Conservation (phyloP, 2,797 vertebrate genomes). For the Macropodus opercularis region DNA sequence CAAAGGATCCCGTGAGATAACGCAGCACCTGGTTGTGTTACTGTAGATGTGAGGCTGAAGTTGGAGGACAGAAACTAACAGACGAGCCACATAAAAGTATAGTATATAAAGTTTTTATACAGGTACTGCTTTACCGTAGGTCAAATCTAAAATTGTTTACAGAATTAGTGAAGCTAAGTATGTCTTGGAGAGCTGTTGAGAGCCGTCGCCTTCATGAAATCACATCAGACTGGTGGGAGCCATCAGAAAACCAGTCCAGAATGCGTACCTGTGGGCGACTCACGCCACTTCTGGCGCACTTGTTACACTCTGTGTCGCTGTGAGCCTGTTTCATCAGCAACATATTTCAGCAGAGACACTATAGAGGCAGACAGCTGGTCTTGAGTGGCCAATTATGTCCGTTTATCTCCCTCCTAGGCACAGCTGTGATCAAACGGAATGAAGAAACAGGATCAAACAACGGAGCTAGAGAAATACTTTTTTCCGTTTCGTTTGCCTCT, state of each 20-base stretch:
- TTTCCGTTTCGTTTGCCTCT: constrained; percentile 67
- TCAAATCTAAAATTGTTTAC: neutral
- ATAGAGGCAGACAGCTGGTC: constrained; percentile 77
- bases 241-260: constrained; percentile 16
- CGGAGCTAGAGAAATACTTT: constrained; percentile 63
- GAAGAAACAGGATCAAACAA: constrained; percentile 78
- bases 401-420: constrained; percentile 80
- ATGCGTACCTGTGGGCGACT: constrained; percentile 47
- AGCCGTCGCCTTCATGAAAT: neutral
- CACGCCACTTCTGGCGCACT: constrained; percentile 23
- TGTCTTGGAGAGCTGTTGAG: neutral
- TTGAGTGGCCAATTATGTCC: constrained; percentile 82
- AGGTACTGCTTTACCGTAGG: too few species aligned
- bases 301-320: constrained; percentile 31
- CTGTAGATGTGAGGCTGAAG: constrained; percentile 4
- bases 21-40: constrained; percentile 5
- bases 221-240: neutral
- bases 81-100: neutral
- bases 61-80: constrained; percentile 2
- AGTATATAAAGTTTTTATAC: neutral
- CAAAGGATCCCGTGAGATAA: constrained; percentile 13
- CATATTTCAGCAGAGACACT: constrained; percentile 68
- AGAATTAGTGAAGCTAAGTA: neutral
- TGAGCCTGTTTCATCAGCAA: constrained; percentile 64
- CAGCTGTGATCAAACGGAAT: constrained; percentile 80